These are phyloP conservation scores for Antennarius striatus DNA, from an alignment of 2,113 vertebrate species.

Conservation along the genomic window DNA sequence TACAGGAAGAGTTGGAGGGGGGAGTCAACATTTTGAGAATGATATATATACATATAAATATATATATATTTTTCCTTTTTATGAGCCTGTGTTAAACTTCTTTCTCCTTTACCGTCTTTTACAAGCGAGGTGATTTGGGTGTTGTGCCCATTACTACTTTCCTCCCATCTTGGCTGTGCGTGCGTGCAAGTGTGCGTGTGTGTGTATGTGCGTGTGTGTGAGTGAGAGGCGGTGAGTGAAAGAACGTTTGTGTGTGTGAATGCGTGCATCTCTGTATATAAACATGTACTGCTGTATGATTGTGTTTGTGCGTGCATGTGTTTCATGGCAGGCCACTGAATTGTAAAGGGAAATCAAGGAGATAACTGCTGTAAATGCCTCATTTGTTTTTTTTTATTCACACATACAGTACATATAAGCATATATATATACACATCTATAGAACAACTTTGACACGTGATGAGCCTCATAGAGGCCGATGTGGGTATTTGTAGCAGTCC, in stretches of 20 bases:
- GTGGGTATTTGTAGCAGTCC: conserved; percentile 70
- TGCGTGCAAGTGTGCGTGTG: conserved; percentile 45
- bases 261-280: conserved; percentile 52
- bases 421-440: conserved; percentile 82
- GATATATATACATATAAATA: conserved; percentile 61
- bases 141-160: conserved; percentile 77
- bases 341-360: conserved; percentile 90
- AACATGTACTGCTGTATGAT: conserved; percentile 66
- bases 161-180: conserved; percentile 65
- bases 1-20: conserved; percentile 54
- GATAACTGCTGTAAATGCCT: conserved; percentile 97
- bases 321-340: conserved; percentile 89
- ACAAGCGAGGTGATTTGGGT: conserved; percentile 85
- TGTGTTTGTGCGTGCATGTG: conserved; percentile 41
- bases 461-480: conserved; percentile 65
- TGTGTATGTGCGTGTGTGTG: conserved; percentile 22
- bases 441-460: conserved; percentile 75
- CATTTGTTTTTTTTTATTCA: conserved; percentile 82
- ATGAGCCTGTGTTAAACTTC: conserved; percentile 75
- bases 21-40: conserved; percentile 70
- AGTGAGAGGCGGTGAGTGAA: neutral
- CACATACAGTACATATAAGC: conserved; percentile 78
- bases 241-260: neutral
- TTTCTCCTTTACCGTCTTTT: conserved; percentile 78
- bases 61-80: conserved; percentile 72